phyloP scores from a whole-genome alignment of 2,888 invertebrate genomes.

The Melanchra persicariae region DNA sequence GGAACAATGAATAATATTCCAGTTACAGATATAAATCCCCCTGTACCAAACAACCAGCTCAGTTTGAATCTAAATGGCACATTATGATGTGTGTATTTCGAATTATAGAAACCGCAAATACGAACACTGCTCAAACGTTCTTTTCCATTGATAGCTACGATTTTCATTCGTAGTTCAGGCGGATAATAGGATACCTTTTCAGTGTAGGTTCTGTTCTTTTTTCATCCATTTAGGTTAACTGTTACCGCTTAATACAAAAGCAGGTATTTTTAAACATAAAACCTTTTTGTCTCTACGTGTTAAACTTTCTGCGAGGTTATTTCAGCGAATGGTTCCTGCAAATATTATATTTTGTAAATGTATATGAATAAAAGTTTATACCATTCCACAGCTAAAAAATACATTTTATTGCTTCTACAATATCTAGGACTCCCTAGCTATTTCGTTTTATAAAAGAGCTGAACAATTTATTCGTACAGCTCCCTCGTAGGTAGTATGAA shows the following conservation, averaged over 20 bases:
- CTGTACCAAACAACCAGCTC: constrained; percentile 13
- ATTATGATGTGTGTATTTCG: constrained; percentile 39
- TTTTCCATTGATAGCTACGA: constrained; percentile 20
- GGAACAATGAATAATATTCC: constrained; percentile 36
- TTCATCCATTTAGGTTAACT: constrained; percentile 14
- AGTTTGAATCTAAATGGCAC: constrained; percentile 44
- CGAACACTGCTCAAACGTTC: constrained; percentile 19
- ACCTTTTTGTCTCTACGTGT: background rate
- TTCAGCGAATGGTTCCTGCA: background rate
- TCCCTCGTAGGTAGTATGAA: constrained; percentile 10
- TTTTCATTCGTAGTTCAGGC: constrained; percentile 26
- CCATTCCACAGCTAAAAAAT: background rate
- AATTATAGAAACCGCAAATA: constrained; percentile 39
- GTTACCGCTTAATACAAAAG: constrained; percentile 18
- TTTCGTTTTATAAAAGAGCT: constrained; percentile 15
- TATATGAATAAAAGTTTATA: constrained; percentile 4
- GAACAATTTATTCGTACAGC: constrained; percentile 21
- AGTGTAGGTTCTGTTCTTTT: constrained; percentile 29
- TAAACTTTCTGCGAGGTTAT: background rate
- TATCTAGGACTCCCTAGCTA: constrained; percentile 7
- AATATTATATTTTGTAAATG: constrained; percentile 14
- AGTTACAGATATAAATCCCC: constrained; percentile 33
- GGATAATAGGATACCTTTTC: constrained; percentile 39
- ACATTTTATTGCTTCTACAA: constrained; percentile 1
- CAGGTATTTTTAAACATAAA: constrained; percentile 15